Conservation (phyloP, 2,888 invertebrate species). For the Clepsis dumicolana region DNA sequence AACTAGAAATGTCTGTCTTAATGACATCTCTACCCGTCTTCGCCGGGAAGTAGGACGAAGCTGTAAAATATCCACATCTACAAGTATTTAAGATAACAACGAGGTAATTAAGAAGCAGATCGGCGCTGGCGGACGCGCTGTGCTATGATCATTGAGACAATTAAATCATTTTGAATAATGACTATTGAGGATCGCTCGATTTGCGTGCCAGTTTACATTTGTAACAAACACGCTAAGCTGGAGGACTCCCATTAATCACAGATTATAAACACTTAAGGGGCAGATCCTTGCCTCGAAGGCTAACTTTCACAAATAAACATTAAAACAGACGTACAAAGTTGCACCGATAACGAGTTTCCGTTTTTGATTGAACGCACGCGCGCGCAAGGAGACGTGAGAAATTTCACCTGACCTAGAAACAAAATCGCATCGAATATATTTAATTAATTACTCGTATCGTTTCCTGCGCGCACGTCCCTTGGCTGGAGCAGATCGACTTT, state of each 20-base stretch:
- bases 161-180: slow-evolving; percentile 35
- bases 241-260: background rate
- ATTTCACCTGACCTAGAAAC: slow-evolving; percentile 46
- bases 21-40: background rate
- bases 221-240: slow-evolving; percentile 21
- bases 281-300: background rate
- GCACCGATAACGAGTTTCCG: slow-evolving; percentile 34
- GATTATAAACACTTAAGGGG: background rate
- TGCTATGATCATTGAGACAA: slow-evolving; percentile 28
- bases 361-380: slow-evolving; percentile 37
- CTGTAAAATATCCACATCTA: slow-evolving; percentile 29
- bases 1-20: slow-evolving; percentile 18
- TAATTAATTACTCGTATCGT: slow-evolving; percentile 29
- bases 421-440: slow-evolving; percentile 36
- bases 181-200: slow-evolving; percentile 12
- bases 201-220: slow-evolving; percentile 30
- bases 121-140: slow-evolving; percentile 41
- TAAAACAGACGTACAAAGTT: slow-evolving; percentile 12
- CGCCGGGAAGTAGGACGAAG: slow-evolving; percentile 16
- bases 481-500: slow-evolving; percentile 16
- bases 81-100: slow-evolving; percentile 45
- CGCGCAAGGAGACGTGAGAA: slow-evolving; percentile 32
- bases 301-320: slow-evolving; percentile 33
- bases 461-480: slow-evolving; percentile 37
- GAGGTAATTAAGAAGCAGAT: slow-evolving; percentile 56